Evolutionary conservation across 2,113 vertebrate genomes (phyloP).

Genomic region (Tenrec ecaudatus): DNA sequence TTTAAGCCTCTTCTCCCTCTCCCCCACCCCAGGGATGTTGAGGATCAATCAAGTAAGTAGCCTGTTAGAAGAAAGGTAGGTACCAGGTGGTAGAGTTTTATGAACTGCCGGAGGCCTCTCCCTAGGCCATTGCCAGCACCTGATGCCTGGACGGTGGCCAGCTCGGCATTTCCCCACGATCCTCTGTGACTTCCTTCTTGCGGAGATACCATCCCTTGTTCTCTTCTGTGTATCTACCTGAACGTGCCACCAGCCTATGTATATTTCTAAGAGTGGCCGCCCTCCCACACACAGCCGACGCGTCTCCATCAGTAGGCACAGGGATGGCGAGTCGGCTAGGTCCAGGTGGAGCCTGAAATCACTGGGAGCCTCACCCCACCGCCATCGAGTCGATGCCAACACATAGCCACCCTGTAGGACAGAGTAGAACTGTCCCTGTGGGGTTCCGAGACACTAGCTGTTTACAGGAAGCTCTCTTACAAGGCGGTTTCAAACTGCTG

Average conservation of each 20-base stretch:
- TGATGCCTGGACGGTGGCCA: not conserved
- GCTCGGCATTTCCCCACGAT: not conserved
- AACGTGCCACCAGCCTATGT: not conserved
- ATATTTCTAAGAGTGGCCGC: slow-evolving; percentile 7
- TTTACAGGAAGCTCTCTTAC: no score
- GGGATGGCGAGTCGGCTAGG: not conserved
- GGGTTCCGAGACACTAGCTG: no score
- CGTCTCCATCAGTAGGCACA: slow-evolving; percentile 14
- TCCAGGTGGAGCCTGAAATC: not conserved
- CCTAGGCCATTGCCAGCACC: not conserved
- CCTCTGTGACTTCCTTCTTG: not conserved
- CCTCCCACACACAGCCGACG: not conserved
- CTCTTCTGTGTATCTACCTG: not conserved
- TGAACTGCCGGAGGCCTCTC: not conserved
- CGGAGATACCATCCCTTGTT: not conserved
- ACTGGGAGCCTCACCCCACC: no score
- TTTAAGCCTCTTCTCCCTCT: not conserved
- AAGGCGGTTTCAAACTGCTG: no score
- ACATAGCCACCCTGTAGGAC: no score
- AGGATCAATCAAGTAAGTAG: not conserved
- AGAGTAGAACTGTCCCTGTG: no score
- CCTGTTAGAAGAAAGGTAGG: not conserved
- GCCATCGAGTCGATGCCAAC: no score
- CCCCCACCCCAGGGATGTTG: not conserved
- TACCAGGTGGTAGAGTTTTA: not conserved